phyloP scores from a whole-genome alignment of 2,888 invertebrate species.

The Nebria brevicollis region DNA sequence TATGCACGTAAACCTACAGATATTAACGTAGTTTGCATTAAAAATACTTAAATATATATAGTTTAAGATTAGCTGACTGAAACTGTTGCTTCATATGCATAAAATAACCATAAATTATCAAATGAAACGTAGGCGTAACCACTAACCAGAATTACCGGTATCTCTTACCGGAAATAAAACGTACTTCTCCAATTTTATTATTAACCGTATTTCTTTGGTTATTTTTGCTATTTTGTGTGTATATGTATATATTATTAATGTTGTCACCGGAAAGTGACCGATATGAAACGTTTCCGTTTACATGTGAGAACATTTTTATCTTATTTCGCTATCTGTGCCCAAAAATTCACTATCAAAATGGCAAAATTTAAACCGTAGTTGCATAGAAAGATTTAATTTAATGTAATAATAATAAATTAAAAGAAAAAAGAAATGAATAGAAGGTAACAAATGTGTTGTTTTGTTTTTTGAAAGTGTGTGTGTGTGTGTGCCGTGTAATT shows the following conservation, averaged over 20 bases:
- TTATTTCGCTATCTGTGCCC: too few relatives aligned
- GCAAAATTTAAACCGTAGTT: too few relatives aligned
- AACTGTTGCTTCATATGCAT: neutral
- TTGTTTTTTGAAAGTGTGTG: constrained; percentile 22
- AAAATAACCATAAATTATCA: neutral
- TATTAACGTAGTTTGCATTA: too few relatives aligned
- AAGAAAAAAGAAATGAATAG: constrained; percentile 11
- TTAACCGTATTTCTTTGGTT: neutral
- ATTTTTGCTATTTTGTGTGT: neutral
- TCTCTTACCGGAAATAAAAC: neutral
- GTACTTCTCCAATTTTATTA: neutral
- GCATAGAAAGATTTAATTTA: too few relatives aligned
- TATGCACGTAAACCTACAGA: too few relatives aligned
- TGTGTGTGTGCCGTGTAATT: constrained; percentile 21
- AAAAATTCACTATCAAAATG: too few relatives aligned
- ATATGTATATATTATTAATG: too few relatives aligned
- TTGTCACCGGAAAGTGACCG: too few relatives aligned
- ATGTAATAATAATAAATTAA: too few relatives aligned
- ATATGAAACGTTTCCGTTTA: too few relatives aligned
- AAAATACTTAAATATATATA: too few relatives aligned
- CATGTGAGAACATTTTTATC: too few relatives aligned
- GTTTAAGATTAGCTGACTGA: neutral
- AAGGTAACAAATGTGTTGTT: constrained; percentile 29
- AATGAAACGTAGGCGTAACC: neutral
- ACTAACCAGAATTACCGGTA: neutral